These are phyloP conservation scores for Tetramorium alpestre DNA, from an alignment of 1,140 invertebrate genomes.

Conservation along the genomic window DNA sequence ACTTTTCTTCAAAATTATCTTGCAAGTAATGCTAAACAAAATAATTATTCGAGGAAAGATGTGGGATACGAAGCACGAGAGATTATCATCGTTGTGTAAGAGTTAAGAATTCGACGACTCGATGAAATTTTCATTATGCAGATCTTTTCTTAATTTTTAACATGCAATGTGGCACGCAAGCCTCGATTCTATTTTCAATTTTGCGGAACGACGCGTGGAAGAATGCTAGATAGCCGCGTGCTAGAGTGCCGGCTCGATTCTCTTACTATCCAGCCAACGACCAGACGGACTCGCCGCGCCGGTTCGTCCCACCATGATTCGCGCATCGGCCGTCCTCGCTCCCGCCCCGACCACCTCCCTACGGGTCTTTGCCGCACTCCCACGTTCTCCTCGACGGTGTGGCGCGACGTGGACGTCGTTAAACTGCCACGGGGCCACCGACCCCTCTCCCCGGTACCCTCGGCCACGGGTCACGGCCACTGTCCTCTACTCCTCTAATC, in stretches of 20 bases:
- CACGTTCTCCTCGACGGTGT: slow-evolving; percentile 58
- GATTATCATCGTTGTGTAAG: not conserved
- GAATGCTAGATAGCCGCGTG: not conserved
- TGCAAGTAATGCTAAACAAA: not conserved
- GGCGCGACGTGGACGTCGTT: slow-evolving; percentile 68
- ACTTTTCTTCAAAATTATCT: not conserved
- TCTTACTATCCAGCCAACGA: slow-evolving; percentile 3
- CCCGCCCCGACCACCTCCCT: not conserved
- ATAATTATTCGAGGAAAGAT: not conserved
- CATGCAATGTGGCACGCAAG: too few relatives aligned
- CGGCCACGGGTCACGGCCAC: slow-evolving; percentile 83
- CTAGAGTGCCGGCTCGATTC: not conserved
- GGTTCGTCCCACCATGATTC: slow-evolving; percentile 24
- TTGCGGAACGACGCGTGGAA: not conserved
- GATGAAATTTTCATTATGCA: not conserved
- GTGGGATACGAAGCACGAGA: not conserved
- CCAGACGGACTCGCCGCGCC: slow-evolving; percentile 8
- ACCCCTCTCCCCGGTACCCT: slow-evolving; percentile 78
- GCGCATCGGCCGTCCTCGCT: not conserved
- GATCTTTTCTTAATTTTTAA: not conserved
- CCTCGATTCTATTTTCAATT: not conserved
- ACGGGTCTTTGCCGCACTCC: slow-evolving; percentile 47
- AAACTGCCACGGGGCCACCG: slow-evolving; percentile 80
- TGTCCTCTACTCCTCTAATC: slow-evolving; percentile 85
- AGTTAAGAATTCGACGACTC: not conserved